A percentile compares a stretch with the other conserved stretches of the same genome.
These are phyloP conservation scores for Trachythela sp. DNA, from an alignment of 64 coral and sea anemone genomes.

Conservation along the genomic window DNA sequence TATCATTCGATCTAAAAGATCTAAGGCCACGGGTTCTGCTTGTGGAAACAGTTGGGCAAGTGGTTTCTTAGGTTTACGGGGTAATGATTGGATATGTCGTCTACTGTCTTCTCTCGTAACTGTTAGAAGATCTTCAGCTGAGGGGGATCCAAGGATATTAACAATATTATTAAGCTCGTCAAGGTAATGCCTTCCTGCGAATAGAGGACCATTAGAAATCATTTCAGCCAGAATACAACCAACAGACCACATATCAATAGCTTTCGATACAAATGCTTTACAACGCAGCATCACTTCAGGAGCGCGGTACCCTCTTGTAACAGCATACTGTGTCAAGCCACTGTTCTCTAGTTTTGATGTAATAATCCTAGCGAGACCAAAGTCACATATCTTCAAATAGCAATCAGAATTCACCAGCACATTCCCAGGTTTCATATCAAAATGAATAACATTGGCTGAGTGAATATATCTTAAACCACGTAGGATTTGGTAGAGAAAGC, in stretches of 20 bases:
- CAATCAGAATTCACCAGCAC: background rate
- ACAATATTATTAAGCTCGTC: background rate
- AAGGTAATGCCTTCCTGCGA: background rate
- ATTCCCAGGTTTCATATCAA: slow-evolving; percentile 7
- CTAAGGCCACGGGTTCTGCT: background rate
- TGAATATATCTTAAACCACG: slow-evolving; percentile 18
- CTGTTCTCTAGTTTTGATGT: background rate
- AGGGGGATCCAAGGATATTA: background rate
- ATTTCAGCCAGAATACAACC: slow-evolving; percentile 23
- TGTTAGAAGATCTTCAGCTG: background rate
- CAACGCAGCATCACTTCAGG: background rate
- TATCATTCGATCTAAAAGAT: background rate
- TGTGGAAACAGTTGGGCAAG: background rate
- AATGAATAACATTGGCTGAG: background rate
- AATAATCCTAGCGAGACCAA: background rate
- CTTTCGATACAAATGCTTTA: background rate
- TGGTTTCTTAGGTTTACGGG: background rate
- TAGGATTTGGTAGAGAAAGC: slow-evolving; percentile 25
- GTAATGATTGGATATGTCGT: background rate
- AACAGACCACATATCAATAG: slow-evolving; percentile 10
- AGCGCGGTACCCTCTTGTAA: background rate
- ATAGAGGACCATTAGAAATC: background rate
- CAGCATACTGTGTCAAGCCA: background rate
- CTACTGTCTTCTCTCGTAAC: background rate
- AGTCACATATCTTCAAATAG: slow-evolving; percentile 18